Percentiles rank a stretch among this genome's conserved stretches.
phyloP scores from a whole-genome alignment of 2,888 invertebrate species.

The Stenichneumon culpator region DNA sequence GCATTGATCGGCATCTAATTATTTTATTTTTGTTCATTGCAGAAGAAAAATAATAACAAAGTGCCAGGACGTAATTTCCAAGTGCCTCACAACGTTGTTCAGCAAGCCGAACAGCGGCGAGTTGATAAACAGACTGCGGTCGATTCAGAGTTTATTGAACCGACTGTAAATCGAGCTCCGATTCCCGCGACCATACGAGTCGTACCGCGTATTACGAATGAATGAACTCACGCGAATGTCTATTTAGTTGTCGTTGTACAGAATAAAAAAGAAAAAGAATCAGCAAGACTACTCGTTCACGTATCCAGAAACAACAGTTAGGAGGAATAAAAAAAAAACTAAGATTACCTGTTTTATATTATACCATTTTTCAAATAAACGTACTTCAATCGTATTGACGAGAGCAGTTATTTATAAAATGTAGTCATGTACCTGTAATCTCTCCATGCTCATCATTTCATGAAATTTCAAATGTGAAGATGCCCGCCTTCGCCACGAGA shows the following conservation, averaged over 20 bases:
- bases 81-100: slow-evolving; percentile 91
- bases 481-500: not conserved
- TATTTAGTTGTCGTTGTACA: slow-evolving; percentile 53
- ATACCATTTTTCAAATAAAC: slow-evolving; percentile 62
- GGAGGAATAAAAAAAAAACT: slow-evolving; percentile 20
- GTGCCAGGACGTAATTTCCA: slow-evolving; percentile 91
- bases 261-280: slow-evolving; percentile 37
- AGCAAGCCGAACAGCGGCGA: slow-evolving; percentile 90
- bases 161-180: slow-evolving; percentile 78
- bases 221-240: slow-evolving; percentile 14
- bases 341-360: slow-evolving; percentile 57
- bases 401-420: not conserved
- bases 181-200: not conserved
- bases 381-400: slow-evolving; percentile 34
- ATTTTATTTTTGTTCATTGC: slow-evolving; percentile 75
- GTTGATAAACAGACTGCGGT: slow-evolving; percentile 87
- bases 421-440: not conserved
- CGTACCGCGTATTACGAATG: not conserved
- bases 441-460: too few species aligned
- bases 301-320: slow-evolving; percentile 16
- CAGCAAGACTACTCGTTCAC: not conserved
- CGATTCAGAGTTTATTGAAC: slow-evolving; percentile 87
- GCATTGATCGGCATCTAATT: not conserved
- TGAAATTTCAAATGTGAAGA: not conserved
- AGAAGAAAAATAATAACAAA: slow-evolving; percentile 90